These are phyloP conservation scores for Acanthococcus lagerstroemiae DNA, from an alignment of 2,888 invertebrate genomes.

Conservation along the genomic window DNA sequence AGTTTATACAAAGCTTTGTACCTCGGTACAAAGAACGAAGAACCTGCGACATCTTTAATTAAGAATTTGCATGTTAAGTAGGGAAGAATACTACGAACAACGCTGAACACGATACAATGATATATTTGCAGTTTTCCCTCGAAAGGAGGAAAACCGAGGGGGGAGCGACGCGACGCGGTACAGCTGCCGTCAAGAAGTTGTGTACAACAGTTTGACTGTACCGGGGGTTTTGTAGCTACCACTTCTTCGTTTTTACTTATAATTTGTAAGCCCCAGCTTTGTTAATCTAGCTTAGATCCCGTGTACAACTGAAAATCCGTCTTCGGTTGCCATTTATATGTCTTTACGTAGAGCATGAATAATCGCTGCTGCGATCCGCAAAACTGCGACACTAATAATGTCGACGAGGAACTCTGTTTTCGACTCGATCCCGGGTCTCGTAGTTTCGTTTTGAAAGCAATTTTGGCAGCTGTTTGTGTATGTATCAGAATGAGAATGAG, in stretches of 20 bases:
- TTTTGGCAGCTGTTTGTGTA: no score
- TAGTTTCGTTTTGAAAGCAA: no score
- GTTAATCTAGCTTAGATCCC: constrained; percentile 23
- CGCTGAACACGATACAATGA: constrained; percentile 20
- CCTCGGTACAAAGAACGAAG: constrained; percentile 16
- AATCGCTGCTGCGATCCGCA: constrained; percentile 20
- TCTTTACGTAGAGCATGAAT: constrained; percentile 20
- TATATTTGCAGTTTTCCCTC: constrained; percentile 19
- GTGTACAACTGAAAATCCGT: constrained; percentile 20
- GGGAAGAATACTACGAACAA: constrained; percentile 22
- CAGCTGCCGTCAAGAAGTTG: constrained; percentile 9
- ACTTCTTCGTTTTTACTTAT: constrained; percentile 19
- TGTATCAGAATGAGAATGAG: no score
- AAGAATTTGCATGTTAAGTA: constrained; percentile 27
- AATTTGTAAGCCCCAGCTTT: constrained; percentile 26
- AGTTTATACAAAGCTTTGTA: constrained; percentile 26
- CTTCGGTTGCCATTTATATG: constrained; percentile 23
- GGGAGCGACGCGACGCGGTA: neutral
- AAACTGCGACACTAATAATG: constrained; percentile 16
- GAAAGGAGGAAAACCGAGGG: neutral
- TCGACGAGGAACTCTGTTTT: no score
- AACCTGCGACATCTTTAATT: constrained; percentile 28
- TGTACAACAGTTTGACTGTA: constrained; percentile 22
- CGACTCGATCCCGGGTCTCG: no score
- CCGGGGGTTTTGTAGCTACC: constrained; percentile 22